Evolutionary conservation across 2,113 vertebrate species (phyloP), one percentile per base, ranked within the genome.

Genomic region (Petroica traversi): DNA sequence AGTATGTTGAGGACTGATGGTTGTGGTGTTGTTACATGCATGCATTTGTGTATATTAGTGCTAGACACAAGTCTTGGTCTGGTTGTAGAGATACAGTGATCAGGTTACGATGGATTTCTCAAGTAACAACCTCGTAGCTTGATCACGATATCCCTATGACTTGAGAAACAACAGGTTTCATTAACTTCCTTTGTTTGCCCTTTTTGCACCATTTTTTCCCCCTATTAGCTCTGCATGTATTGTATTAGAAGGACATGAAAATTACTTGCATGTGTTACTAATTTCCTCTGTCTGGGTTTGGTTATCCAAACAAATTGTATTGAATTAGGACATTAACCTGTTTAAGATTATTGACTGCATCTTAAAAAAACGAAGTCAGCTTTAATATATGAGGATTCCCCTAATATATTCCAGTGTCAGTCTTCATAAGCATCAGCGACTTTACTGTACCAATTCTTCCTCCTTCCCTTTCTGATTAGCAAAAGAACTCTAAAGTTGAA

Each of bases 1-100:
- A 98, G 98, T 98, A 98, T 94, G 98, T 98, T 85, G 45, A 71
- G 61, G 24, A 19, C 62, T 49, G 91, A 63, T 81, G 92, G 26
- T 33, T 97, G 96, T 38, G 3, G 94, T 97, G 92, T 71, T 81
- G 84, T 74, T 94, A 62, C 75, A 48, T 95, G 97, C 96, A 95
- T 95, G 97, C 58, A 29, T 82, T 94, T 89, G 62, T 38, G 94
- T 92, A 82, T 95, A 74, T 54, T 66, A 94, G 68, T 93, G 94
- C 66, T 92, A 88, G 85, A 84, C 48, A n/a, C 80, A 94, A 82
- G 19, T 77, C 78, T 81, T 82, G 20, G 54, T 97, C 97, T 98
- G 96, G 95, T 96, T 95, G 92, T 96, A 93, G 96, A 97, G 98
- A 89, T 97, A 94, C 97, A 93, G 98, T 98, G 98, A 98, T 94